These are phyloP conservation scores for Tupaia chinensis DNA, from an alignment of 2,113 vertebrate genomes.

Conservation along the genomic window DNA sequence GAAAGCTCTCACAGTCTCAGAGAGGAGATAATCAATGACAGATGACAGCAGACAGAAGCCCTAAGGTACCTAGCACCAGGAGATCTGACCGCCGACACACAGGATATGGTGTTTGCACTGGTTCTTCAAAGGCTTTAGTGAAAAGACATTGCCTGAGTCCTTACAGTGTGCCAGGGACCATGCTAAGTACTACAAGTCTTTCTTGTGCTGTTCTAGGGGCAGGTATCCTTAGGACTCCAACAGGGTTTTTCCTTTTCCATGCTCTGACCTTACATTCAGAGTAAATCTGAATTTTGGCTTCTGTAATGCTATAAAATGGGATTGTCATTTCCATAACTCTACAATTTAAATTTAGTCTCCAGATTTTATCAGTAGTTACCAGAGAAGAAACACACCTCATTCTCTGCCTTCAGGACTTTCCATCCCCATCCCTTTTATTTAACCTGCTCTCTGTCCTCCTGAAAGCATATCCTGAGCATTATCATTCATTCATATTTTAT, in stretches of 20 bases:
- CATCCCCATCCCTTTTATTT: background rate
- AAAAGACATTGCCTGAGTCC: background rate
- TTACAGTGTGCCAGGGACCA: background rate
- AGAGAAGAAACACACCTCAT: background rate
- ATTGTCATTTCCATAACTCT: background rate
- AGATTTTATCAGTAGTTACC: background rate
- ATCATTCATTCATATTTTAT: background rate
- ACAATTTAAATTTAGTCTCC: background rate
- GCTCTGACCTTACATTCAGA: background rate
- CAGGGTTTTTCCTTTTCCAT: background rate
- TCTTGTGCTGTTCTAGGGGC: background rate
- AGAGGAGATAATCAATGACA: background rate
- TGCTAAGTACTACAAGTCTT: background rate
- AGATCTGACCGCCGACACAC: background rate
- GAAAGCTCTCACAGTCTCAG: background rate
- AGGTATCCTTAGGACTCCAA: background rate
- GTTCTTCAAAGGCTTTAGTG: background rate
- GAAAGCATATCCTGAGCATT: background rate
- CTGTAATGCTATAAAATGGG: background rate
- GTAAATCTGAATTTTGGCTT: background rate
- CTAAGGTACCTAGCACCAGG: accelerated
- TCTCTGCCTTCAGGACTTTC: background rate
- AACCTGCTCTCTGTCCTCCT: background rate
- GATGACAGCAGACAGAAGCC: background rate
- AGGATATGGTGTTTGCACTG: background rate